phyloP scores from a whole-genome alignment of 1,140 invertebrate species.

The Heliconius congener region DNA sequence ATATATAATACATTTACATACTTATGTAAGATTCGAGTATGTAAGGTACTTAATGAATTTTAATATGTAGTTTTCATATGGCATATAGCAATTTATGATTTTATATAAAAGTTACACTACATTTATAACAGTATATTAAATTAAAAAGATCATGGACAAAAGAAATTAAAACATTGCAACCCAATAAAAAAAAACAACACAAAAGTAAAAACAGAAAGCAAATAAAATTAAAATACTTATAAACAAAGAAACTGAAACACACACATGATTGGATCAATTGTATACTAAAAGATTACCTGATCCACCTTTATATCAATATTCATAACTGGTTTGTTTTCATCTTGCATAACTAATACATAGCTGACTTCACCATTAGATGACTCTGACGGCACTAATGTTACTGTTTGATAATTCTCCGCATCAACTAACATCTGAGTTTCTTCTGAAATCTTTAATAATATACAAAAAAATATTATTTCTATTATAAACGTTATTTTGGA shows the following conservation, averaged over 20 bases:
- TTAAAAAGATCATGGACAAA: too few relatives aligned
- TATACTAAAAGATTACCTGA: slow-evolving; percentile 63
- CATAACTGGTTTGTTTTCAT: slow-evolving; percentile 75
- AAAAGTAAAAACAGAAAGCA: slow-evolving; percentile 1
- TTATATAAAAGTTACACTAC: too few relatives aligned
- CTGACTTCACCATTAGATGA: slow-evolving; percentile 91
- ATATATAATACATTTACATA: not conserved
- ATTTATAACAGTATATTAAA: too few relatives aligned
- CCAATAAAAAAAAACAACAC: not conserved
- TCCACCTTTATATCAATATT: slow-evolving; percentile 64
- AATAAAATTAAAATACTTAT: slow-evolving; percentile 18
- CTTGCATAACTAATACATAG: slow-evolving; percentile 94
- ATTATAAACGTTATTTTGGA: not conserved
- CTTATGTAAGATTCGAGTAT: too few relatives aligned
- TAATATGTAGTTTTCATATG: too few relatives aligned
- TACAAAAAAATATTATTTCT: not conserved
- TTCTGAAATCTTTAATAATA: slow-evolving; percentile 46
- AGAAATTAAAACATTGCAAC: too few relatives aligned
- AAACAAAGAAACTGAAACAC: slow-evolving; percentile 3
- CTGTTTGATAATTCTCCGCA: slow-evolving; percentile 89
- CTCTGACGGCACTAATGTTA: slow-evolving; percentile 93
- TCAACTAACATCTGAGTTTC: slow-evolving; percentile 60
- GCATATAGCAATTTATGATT: too few relatives aligned
- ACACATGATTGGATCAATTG: slow-evolving; percentile 2
- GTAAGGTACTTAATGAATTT: not conserved